Conservation (phyloP, 2,888 invertebrate genomes). For the Torymus aiolomorphi region DNA sequence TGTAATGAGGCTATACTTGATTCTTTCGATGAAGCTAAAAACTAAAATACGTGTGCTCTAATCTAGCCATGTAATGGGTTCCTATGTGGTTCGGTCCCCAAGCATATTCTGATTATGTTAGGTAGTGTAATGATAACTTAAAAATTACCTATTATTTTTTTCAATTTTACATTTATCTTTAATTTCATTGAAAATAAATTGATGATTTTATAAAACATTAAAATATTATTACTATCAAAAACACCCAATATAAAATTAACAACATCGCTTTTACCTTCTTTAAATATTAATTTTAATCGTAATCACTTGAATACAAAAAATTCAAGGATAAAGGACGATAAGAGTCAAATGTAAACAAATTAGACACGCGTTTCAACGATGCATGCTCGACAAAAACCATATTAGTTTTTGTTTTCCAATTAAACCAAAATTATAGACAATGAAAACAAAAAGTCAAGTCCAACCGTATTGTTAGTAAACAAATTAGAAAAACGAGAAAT, state of each 20-base stretch:
- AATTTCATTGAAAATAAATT: no score
- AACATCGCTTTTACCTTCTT: no score
- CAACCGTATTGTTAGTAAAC: slow-evolving; percentile 6
- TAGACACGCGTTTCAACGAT: no score
- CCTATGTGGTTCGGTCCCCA: not conserved
- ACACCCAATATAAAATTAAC: no score
- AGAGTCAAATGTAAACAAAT: no score
- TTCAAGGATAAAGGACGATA: no score
- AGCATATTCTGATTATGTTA: not conserved
- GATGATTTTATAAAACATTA: no score
- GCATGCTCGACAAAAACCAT: slow-evolving; percentile 23
- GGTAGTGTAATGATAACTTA: not conserved
- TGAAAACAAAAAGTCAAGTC: not conserved
- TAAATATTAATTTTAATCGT: not conserved
- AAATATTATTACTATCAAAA: no score
- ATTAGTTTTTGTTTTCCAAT: not conserved
- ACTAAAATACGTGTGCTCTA: slow-evolving; percentile 8
- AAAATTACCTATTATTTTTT: not conserved
- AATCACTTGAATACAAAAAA: not conserved
- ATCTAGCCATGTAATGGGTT: slow-evolving; percentile 19
- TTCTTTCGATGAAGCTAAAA: slow-evolving; percentile 27
- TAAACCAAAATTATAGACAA: not conserved
- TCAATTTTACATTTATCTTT: no score
- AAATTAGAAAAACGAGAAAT: not conserved
- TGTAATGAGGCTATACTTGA: slow-evolving; percentile 28